Percentiles rank a stretch among this genome's conserved stretches.
Conservation (phyloP, 1,140 invertebrate genomes). For the Drosophila fuyamai region DNA sequence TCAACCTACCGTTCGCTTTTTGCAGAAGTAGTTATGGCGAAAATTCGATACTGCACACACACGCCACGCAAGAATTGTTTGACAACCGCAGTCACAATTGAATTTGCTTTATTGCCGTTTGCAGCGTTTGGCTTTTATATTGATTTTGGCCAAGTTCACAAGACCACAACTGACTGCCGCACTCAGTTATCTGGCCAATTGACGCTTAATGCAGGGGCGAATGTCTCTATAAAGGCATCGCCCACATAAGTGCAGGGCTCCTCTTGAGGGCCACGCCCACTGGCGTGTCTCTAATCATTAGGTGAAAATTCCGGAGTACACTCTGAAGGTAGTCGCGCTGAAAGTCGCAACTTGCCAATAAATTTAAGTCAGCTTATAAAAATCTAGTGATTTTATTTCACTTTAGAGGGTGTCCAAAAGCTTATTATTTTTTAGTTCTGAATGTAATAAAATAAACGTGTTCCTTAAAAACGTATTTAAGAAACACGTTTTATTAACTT, state of each 20-base stretch:
- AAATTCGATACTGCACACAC: constrained; percentile 61
- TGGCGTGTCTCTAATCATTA: constrained; percentile 60
- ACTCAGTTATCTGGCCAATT: constrained; percentile 48
- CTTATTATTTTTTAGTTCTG: too few species aligned
- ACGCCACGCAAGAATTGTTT: constrained; percentile 67
- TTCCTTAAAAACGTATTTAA: too few species aligned
- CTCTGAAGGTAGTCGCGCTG: not conserved
- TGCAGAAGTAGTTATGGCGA: constrained; percentile 46
- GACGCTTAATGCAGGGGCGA: constrained; percentile 28
- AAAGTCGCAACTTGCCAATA: not conserved
- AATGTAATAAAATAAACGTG: too few species aligned
- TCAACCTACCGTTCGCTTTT: constrained; percentile 24
- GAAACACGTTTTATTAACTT: too few species aligned
- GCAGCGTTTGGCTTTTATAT: constrained; percentile 65
- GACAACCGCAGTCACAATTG: constrained; percentile 80
- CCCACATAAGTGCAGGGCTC: constrained; percentile 20
- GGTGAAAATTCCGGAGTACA: constrained; percentile 19
- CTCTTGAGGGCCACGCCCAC: constrained; percentile 32
- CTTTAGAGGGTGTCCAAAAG: too few species aligned
- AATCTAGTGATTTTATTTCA: too few species aligned
- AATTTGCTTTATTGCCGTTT: constrained; percentile 72
- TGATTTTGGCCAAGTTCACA: constrained; percentile 52
- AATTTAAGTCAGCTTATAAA: not conserved
- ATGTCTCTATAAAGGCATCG: constrained; percentile 51
- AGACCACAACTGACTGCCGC: constrained; percentile 21